Evolutionary conservation across 2,113 vertebrate species (phyloP).

Genomic region (Neolamprologus cancellatus): DNA sequence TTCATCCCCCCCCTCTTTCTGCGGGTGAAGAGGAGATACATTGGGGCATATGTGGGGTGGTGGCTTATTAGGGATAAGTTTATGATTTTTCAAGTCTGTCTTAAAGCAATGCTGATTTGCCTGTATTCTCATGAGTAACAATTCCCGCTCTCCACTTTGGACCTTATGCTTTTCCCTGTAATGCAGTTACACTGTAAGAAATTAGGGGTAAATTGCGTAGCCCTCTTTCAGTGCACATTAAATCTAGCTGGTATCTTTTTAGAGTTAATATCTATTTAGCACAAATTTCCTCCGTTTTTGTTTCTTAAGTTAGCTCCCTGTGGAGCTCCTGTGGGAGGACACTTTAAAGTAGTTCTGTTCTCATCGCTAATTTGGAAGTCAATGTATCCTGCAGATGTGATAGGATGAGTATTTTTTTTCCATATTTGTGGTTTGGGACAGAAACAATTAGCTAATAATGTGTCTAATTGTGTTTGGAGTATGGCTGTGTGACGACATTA

Average conservation of each 20-base stretch:
- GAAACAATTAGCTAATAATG: neutral
- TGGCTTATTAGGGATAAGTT: neutral
- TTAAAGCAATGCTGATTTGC: neutral
- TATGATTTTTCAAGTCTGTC: neutral
- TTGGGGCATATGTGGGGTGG: neutral
- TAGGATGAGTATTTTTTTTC: neutral
- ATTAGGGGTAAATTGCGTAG: neutral
- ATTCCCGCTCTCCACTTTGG: neutral
- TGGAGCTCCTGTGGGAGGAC: neutral
- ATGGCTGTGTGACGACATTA: neutral
- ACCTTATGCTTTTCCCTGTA: neutral
- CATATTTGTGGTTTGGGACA: neutral
- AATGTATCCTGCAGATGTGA: neutral
- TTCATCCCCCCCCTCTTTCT: constrained; percentile 16
- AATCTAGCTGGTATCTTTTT: neutral
- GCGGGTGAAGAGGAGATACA: neutral
- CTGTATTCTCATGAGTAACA: neutral
- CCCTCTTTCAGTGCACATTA: neutral
- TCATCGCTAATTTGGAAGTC: neutral
- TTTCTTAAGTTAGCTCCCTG: neutral
- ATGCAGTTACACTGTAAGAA: neutral
- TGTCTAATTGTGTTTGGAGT: neutral
- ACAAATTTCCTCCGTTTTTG: neutral
- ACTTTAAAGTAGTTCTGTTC: neutral
- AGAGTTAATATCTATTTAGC: neutral